Evolutionary conservation across 2,888 invertebrate genomes (phyloP), one percentile per base, ranked within the genome.

Genomic region (Netelia melanura): DNA sequence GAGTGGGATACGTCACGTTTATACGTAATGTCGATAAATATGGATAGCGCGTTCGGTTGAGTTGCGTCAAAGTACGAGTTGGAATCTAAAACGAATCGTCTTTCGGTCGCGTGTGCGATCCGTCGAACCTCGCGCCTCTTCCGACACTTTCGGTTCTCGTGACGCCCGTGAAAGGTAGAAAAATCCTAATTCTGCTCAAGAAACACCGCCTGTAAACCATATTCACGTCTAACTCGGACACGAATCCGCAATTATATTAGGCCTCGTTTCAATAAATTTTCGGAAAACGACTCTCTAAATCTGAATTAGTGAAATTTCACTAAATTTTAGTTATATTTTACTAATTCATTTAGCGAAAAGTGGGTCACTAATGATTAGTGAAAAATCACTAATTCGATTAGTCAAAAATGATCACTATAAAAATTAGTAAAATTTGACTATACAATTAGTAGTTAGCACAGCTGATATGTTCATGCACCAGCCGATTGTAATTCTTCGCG

Each of bases 181-280:
- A 72, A 43, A 61, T 72, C 58, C 21, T 38, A 72, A 72, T 72
- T 72, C 43, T 56, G 58, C 10, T 38, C 38, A 61, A 72, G 38
- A 61, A 56, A 58, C 11, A 14, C 17, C 30, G 10, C 70, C 2
- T 25, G 48, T 56, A 30, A n/a, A 43, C 2, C 3, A 3, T 48
- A 48, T 43, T 6, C 38, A 21, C 17, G 23, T 10, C 21, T 30
- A 54, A 17, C n/a, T 52, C 38, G 30, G 38, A 71, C 21, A 71
- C 30, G 56, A 44, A 30, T 38, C 56, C 43, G 10, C 58, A 44
- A 17, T 58, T 21, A 30, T 56, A 72, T 72, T 72, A 72, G 58
- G 61, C 56, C 58, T 72, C 61, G 58, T 72, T 72, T 72, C 43
- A 72, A 58, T 61, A 72, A 72, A 43, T 61, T 72, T 43, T 43